phyloP scores from a whole-genome alignment of 1,140 invertebrate genomes.

The Xylocopa sonorina region DNA sequence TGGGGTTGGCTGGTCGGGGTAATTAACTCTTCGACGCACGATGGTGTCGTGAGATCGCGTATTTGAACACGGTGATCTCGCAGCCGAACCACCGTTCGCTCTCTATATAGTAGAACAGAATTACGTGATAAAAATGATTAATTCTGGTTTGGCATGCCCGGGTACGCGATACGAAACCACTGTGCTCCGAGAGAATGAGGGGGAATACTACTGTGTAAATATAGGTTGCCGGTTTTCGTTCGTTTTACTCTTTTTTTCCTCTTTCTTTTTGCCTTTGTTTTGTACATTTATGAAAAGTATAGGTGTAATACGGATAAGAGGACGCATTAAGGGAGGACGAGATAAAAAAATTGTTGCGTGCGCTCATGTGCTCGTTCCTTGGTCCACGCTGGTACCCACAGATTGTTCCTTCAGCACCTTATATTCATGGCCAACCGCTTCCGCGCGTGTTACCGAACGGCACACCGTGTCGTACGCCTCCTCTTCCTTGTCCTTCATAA shows the following conservation, averaged over 20 bases:
- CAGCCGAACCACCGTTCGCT: too few species aligned
- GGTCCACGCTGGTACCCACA: not conserved
- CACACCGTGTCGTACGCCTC: not conserved
- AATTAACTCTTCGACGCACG: too few species aligned
- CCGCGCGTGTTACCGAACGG: not conserved
- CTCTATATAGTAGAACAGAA: too few species aligned
- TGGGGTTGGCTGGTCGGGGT: not conserved
- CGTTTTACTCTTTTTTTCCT: not conserved
- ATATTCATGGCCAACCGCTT: not conserved
- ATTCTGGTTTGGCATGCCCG: too few species aligned
- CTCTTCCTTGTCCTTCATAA: not conserved
- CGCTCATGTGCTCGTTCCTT: conserved; percentile 25
- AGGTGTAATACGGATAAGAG: not conserved
- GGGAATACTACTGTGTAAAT: not conserved
- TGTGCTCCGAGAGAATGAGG: too few species aligned
- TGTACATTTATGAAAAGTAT: too few species aligned
- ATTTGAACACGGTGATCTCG: too few species aligned
- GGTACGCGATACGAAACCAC: too few species aligned
- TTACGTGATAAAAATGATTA: too few species aligned
- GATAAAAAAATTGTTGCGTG: conserved; percentile 1
- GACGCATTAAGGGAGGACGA: not conserved
- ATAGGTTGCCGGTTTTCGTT: not conserved
- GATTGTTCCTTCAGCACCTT: conserved; percentile 16
- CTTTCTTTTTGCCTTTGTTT: not conserved
- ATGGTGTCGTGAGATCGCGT: too few species aligned